Percentiles rank a stretch among this genome's conserved stretches.
phyloP scores from a whole-genome alignment of 53 echinoderm and acorn worm genomes.

The Henricia sp. region DNA sequence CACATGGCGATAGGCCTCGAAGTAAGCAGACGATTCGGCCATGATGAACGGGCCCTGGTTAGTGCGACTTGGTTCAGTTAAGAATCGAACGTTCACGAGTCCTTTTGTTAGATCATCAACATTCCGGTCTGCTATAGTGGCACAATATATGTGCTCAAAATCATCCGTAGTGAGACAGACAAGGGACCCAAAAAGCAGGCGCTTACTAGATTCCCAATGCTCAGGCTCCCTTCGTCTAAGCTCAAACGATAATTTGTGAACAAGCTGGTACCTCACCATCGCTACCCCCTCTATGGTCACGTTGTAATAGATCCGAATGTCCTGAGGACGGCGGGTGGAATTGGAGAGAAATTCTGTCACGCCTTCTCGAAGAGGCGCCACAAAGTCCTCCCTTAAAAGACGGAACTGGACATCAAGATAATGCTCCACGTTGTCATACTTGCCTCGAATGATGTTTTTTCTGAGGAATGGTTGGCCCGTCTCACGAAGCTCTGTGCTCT shows the following conservation, averaged over 20 bases:
- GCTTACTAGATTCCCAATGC: conserved; percentile 81
- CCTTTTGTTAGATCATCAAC: conserved; percentile 63
- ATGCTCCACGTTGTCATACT: conserved; percentile 74
- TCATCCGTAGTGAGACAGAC: conserved; percentile 78
- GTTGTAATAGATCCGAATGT: conserved; percentile 56
- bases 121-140: conserved; percentile 81
- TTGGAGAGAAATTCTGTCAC: conserved; percentile 63
- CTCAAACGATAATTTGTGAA: conserved; percentile 61
- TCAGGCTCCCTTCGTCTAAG: conserved; percentile 40
- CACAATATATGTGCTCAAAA: conserved; percentile 75
- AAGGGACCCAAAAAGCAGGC: conserved; percentile 81
- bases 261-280: conserved; percentile 1
- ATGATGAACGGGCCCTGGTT: conserved; percentile 62
- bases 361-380: conserved; percentile 84
- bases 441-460: conserved; percentile 70
- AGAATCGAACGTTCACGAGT: conserved; percentile 44
- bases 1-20: conserved; percentile 91
- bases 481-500: conserved; percentile 51
- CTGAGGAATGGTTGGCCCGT: conserved; percentile 73
- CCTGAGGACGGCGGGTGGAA: conserved; percentile 21
- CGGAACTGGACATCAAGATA: conserved; percentile 95
- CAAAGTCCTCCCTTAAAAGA: conserved; percentile 87
- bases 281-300: conserved; percentile 9
- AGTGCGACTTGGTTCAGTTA: neutral
- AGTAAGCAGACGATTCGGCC: conserved; percentile 90